Conservation (phyloP, 2,113 vertebrate genomes). For the Psettodes erumei region DNA sequence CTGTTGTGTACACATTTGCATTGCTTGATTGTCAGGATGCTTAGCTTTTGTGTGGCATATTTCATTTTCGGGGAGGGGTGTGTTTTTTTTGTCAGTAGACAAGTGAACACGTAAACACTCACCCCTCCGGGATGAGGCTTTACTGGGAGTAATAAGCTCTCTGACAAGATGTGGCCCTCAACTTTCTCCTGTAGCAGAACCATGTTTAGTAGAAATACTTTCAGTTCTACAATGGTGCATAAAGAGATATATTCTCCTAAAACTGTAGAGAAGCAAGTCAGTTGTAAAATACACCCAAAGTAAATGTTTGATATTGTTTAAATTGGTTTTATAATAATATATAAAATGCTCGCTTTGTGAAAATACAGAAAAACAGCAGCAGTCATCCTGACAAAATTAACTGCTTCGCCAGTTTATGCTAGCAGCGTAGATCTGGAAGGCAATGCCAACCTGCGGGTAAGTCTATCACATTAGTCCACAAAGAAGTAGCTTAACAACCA, state of each 20-base stretch:
- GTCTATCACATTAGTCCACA: neutral
- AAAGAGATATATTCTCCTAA: neutral
- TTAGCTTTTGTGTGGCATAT: conserved; percentile 12
- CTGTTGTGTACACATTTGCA: neutral
- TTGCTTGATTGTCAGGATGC: conserved; percentile 17
- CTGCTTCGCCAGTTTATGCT: no score
- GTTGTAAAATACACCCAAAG: no score
- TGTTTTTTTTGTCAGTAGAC: conserved; percentile 47
- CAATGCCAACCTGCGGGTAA: no score
- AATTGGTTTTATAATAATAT: no score
- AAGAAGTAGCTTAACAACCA: neutral
- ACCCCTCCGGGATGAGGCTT: neutral
- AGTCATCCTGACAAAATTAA: neutral
- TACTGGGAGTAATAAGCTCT: conserved; percentile 10
- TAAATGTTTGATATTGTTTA: no score
- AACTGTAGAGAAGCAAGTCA: neutral
- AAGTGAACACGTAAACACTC: conserved; percentile 28
- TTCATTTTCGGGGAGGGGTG: conserved; percentile 10
- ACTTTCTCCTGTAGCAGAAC: conserved; percentile 8
- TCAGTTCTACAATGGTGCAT: neutral
- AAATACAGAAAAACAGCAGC: neutral
- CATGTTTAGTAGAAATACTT: conserved; percentile 36
- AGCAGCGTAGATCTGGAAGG: no score
- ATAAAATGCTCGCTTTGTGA: neutral
- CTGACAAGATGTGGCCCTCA: conserved; percentile 1